Evolutionary conservation across 2,113 vertebrate genomes (phyloP).

Genomic region (Oryzias woworae): DNA sequence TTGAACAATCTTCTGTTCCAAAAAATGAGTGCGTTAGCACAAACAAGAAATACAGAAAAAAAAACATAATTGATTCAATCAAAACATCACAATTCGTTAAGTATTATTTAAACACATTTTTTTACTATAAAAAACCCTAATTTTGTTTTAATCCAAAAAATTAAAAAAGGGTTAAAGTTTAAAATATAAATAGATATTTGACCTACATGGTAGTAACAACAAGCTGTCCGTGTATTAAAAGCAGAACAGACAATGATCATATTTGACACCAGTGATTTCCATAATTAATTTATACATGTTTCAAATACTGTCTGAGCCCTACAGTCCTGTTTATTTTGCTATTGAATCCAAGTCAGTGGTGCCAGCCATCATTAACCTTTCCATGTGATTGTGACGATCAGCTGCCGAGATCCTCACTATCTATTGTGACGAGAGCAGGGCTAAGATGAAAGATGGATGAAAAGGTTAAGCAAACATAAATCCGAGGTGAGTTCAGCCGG

Average conservation of each 20-base stretch:
- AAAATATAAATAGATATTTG: no score
- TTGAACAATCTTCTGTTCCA: no score
- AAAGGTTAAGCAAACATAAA: constrained; percentile 69
- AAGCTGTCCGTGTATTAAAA: background rate
- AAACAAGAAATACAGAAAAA: no score
- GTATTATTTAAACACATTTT: no score
- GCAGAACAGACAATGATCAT: background rate
- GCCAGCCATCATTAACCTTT: constrained; percentile 54
- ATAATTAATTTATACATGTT: background rate
- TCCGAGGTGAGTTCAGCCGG: constrained; percentile 42
- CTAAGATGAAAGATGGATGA: constrained; percentile 51
- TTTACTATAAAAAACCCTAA: no score
- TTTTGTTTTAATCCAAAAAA: no score
- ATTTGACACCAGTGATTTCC: background rate
- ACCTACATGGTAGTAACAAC: no score
- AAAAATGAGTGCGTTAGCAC: no score
- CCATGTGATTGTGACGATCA: constrained; percentile 52
- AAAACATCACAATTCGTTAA: no score
- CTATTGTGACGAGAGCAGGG: constrained; percentile 42
- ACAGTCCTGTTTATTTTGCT: background rate
- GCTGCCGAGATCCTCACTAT: constrained; percentile 46
- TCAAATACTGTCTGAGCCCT: background rate
- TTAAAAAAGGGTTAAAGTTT: no score
- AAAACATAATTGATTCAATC: no score
- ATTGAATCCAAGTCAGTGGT: constrained; percentile 1